Conservation (phyloP, 2,888 invertebrate genomes). For the Cosmia trapezina region DNA sequence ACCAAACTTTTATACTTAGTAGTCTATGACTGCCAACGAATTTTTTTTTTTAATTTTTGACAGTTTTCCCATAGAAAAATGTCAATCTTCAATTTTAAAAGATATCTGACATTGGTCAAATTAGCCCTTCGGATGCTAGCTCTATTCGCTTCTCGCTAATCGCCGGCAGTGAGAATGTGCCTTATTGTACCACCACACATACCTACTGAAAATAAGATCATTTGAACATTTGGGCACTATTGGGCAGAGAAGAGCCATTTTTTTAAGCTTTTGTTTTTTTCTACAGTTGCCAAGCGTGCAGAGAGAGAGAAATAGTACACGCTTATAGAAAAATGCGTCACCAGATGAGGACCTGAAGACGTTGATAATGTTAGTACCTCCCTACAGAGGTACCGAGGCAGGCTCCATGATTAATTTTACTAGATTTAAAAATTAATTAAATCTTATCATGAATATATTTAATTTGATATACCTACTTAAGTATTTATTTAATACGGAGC, state of each 20-base stretch:
- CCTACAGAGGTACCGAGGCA: neutral
- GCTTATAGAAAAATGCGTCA: conserved; percentile 58
- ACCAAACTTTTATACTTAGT: no score
- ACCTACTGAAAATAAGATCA: neutral
- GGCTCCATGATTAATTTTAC: neutral
- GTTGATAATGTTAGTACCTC: neutral
- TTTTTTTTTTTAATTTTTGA: no score
- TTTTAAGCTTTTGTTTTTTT: neutral
- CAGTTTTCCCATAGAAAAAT: no score
- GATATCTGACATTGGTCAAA: no score
- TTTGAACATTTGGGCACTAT: neutral
- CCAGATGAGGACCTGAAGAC: conserved; percentile 34
- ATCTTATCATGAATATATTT: conserved; percentile 6
- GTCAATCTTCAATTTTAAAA: no score
- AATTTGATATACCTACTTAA: conserved; percentile 29
- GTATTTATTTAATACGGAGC: conserved; percentile 1
- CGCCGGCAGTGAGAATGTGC: no score
- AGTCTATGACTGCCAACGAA: no score
- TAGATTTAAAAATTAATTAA: no score
- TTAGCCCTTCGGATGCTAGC: no score
- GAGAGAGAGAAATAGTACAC: conserved; percentile 51
- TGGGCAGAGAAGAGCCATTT: no score
- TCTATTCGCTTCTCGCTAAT: no score
- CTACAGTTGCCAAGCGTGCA: conserved; percentile 67
- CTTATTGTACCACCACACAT: no score